A percentile compares a stretch with the other conserved stretches of the same genome.
These are phyloP conservation scores for Campoletis raptor DNA, from an alignment of 2,888 invertebrate genomes.

Conservation along the genomic window DNA sequence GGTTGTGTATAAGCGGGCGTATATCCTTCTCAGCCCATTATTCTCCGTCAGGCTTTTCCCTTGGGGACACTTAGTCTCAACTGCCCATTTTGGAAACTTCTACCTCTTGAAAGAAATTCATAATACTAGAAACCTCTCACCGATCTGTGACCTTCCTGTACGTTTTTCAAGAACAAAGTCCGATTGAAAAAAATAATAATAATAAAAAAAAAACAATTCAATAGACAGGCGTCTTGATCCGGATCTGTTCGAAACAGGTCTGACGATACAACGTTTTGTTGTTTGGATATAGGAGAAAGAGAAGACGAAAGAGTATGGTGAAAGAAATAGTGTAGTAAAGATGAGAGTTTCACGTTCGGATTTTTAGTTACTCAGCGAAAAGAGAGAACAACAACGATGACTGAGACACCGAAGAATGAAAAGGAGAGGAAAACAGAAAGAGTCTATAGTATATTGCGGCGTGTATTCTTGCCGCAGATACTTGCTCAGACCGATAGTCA, in stretches of 20 bases:
- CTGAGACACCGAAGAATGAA: conserved; percentile 1
- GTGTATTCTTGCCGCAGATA: conserved; percentile 70
- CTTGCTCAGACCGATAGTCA: conserved; percentile 80
- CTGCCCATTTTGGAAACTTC: conserved; percentile 5
- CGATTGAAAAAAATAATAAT: conserved; percentile 2
- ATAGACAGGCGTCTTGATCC: conserved; percentile 15
- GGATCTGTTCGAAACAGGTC: not conserved
- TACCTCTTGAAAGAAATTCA: conserved; percentile 16
- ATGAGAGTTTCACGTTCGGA: conserved; percentile 51
- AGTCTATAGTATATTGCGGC: conserved; percentile 52
- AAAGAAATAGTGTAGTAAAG: conserved; percentile 26
- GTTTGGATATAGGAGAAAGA: conserved; percentile 1
- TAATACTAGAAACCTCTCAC: not conserved
- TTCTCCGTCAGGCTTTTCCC: conserved; percentile 30
- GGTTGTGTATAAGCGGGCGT: not conserved
- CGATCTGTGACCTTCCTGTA: not conserved
- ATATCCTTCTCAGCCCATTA: not conserved
- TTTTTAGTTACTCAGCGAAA: conserved; percentile 63
- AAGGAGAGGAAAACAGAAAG: conserved; percentile 14
- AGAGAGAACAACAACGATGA: conserved; percentile 10
- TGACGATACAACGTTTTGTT: not conserved
- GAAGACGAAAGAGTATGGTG: conserved; percentile 3
- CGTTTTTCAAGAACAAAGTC: not conserved
- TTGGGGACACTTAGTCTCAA: conserved; percentile 15
- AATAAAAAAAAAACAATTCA: not conserved